Evolutionary conservation across 2,797 vertebrate species (phyloP), one percentile per base, ranked within the genome.

Genomic region (Enteromius mattozi): DNA sequence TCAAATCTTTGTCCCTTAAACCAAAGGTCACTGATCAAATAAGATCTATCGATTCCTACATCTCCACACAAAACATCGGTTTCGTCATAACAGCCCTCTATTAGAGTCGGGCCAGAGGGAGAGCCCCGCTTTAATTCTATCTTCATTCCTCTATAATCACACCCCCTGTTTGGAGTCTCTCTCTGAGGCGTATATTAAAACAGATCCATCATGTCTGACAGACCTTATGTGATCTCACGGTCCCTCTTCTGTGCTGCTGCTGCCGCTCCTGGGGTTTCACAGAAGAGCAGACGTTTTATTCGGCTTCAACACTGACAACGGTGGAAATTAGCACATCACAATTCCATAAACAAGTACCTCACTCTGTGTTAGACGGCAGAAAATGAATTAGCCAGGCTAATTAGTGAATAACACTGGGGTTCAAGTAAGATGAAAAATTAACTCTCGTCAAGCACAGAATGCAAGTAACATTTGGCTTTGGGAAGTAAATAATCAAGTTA

Each of bases 161-260:
- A 89, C 81, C 54, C 85, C 76, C 78, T 85, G 88, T 89, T 88
- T 87, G 79, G 81, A 51, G 83, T 92, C 90, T 88, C 89, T 90
- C 89, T 92, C 91, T 90, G 90, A 89, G 87, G 88, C 69, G 65
- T 80, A 94, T 95, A 95, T 94, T 95, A 95, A 94, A 95, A 94
- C 85, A 85, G 89, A 94, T 95, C 94, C 91, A 95, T 95, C 95
- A 95, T 87, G 82, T 87, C 87, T 91, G 92, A 92, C 89, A 90
- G 82, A 82, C 80, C 87, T 88, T 84, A 84, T 86, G 85, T 86
- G 82, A 86, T 86, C 84, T 85, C 61, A 47, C 13, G 2, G 54
- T 79, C 65, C 74, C 76, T 84, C 75, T 56, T 71, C 66, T 47
- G 75, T 66, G 19, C 80, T 54, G 76, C 78, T 42, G 49, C 45